Percentiles rank a stretch among this genome's conserved stretches.
These are phyloP conservation scores for Noctua janthina DNA, from an alignment of 2,888 invertebrate species.

Conservation along the genomic window DNA sequence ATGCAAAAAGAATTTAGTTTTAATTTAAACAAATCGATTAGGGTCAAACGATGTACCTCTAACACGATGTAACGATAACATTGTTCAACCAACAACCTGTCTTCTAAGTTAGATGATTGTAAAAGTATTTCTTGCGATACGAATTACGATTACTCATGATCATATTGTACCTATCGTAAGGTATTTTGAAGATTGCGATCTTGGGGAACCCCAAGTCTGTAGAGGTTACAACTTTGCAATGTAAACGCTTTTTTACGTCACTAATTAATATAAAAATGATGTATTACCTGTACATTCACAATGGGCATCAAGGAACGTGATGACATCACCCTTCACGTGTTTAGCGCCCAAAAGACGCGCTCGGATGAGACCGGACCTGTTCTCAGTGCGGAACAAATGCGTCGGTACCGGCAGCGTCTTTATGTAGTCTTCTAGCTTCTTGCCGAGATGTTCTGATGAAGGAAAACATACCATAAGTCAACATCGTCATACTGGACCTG, in stretches of 20 bases:
- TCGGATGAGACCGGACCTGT: slow-evolving; percentile 98
- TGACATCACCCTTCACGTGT: slow-evolving; percentile 97
- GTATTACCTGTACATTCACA: slow-evolving; percentile 95
- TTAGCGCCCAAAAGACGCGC: slow-evolving; percentile 98
- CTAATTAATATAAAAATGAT: slow-evolving; percentile 3
- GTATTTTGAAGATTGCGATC: not conserved
- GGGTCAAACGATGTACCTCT: not conserved
- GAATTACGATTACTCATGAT: not conserved
- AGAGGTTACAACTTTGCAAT: not conserved
- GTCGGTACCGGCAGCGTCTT: slow-evolving; percentile 96
- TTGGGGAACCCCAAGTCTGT: not conserved
- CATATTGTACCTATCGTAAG: not conserved
- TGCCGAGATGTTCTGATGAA: slow-evolving; percentile 95
- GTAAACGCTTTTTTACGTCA: not conserved
- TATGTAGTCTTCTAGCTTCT: slow-evolving; percentile 97
- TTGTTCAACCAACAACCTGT: slow-evolving; percentile 9
- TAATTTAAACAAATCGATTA: slow-evolving; percentile 14
- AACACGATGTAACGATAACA: not conserved
- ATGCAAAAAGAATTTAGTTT: not conserved
- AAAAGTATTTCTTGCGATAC: not conserved
- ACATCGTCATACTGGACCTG: not conserved
- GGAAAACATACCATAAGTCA: slow-evolving; percentile 14
- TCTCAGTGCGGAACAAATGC: slow-evolving; percentile 96
- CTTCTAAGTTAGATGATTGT: not conserved
- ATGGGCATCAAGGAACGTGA: slow-evolving; percentile 99